A percentile compares a stretch with the other conserved stretches of the same genome.
Conservation (phyloP, 2,113 vertebrate species). For the Silurus meridionalis region DNA sequence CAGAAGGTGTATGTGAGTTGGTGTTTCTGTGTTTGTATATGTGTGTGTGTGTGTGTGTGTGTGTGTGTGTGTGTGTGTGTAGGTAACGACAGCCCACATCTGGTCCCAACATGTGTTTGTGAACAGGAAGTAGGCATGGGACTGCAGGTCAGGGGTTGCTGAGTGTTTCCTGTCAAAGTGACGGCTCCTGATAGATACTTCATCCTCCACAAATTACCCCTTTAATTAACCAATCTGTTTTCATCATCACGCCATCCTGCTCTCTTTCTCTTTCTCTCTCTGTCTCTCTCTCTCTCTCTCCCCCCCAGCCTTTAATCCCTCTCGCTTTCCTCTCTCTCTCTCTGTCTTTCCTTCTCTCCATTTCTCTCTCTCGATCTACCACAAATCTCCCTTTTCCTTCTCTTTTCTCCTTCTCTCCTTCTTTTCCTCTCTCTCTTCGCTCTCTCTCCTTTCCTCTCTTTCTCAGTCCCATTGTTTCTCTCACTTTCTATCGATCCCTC, state of each 20-base stretch:
- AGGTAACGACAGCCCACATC: conserved; percentile 75
- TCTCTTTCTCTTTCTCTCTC: not conserved
- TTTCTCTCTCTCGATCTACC: not conserved
- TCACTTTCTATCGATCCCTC: too few relatives aligned
- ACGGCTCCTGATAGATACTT: conserved; percentile 94
- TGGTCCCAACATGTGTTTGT: conserved; percentile 90
- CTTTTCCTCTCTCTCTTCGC: not conserved
- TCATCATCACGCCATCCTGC: conserved; percentile 81
- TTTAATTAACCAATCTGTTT: conserved; percentile 94
- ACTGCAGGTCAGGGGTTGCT: conserved; percentile 81
- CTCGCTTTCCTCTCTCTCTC: not conserved
- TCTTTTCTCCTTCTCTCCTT: too few relatives aligned
- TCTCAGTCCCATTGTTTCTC: too few relatives aligned
- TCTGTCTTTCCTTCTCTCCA: not conserved
- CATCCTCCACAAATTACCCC: conserved; percentile 92
- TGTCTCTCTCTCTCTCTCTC: not conserved
- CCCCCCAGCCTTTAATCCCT: not conserved
- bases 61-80: conserved; percentile 45
- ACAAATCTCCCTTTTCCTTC: too few relatives aligned
- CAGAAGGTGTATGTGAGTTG: conserved; percentile 54
- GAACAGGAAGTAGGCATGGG: conserved; percentile 83
- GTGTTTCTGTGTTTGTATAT: conserved; percentile 39
- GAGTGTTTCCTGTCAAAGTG: conserved; percentile 87
- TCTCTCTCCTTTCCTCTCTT: not conserved
- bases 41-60: conserved; percentile 32